A percentile compares a stretch with the other conserved stretches of the same genome.
Conservation (phyloP, 2,113 vertebrate genomes). For the Marmota monax region DNA sequence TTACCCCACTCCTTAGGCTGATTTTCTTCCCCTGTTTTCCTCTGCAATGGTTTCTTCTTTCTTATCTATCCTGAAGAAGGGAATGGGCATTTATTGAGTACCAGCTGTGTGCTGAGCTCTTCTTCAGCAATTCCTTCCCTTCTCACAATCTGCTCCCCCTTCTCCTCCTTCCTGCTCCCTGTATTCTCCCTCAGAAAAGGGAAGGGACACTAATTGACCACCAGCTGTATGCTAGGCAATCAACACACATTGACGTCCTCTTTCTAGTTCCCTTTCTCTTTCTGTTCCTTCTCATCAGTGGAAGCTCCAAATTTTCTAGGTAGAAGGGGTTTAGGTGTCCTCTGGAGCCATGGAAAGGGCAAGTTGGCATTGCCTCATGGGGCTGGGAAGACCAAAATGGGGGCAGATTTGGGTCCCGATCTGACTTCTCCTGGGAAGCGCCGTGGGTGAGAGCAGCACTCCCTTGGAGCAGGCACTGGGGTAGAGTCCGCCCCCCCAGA, state of each 20-base stretch:
- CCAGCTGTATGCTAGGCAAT: neutral
- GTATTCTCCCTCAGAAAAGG: neutral
- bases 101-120: neutral
- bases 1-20: neutral
- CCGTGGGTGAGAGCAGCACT: too few species aligned
- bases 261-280: neutral
- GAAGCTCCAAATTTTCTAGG: neutral
- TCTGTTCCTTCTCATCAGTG: too few species aligned
- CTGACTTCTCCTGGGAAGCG: neutral
- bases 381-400: neutral
- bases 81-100: neutral
- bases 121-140: too few species aligned
- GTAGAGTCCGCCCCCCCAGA: too few species aligned
- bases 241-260: neutral
- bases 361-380: rapidly evolving
- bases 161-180: neutral
- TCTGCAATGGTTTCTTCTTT: neutral
- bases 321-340: neutral
- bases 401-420: neutral
- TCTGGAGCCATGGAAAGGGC: too few species aligned
- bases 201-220: neutral
- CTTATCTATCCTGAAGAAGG: neutral
- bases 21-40: neutral
- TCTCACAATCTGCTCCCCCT: neutral
- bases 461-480: too few species aligned